Percentiles rank a stretch among this genome's conserved stretches.
phyloP scores from a whole-genome alignment of 92 coral and sea anemone genomes.

The Epizoanthus illoricatus region DNA sequence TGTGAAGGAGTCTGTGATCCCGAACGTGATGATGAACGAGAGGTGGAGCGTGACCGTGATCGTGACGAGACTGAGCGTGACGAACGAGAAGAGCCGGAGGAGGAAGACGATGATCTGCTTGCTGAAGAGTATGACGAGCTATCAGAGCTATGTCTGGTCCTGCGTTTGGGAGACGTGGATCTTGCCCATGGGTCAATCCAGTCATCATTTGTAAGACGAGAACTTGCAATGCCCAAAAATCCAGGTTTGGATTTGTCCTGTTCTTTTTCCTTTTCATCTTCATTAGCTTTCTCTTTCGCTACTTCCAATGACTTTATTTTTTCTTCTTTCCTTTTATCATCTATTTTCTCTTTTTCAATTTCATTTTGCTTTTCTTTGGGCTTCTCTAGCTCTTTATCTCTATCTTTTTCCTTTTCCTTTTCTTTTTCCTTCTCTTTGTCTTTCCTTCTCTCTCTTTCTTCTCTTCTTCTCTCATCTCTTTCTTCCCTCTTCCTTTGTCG shows the following conservation, averaged over 20 bases:
- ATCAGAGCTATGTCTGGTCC: slow-evolving; percentile 52
- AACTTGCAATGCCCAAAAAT: slow-evolving; percentile 67
- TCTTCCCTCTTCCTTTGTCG: slow-evolving; percentile 41
- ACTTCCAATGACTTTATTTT: slow-evolving; percentile 40
- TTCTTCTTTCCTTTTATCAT: slow-evolving; percentile 36
- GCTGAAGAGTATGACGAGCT: slow-evolving; percentile 61
- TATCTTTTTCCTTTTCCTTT: slow-evolving; percentile 21
- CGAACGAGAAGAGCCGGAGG: slow-evolving; percentile 79
- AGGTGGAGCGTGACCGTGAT: slow-evolving; percentile 67
- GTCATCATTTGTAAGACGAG: slow-evolving; percentile 75
- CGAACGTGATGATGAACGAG: slow-evolving; percentile 89
- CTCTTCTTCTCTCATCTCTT: slow-evolving; percentile 52
- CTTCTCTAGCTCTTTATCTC: slow-evolving; percentile 33
- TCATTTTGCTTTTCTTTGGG: slow-evolving; percentile 46
- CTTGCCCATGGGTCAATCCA: slow-evolving; percentile 94
- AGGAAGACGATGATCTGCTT: slow-evolving; percentile 73
- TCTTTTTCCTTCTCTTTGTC: slow-evolving; percentile 43
- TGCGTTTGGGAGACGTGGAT: slow-evolving; percentile 84
- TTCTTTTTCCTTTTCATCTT: slow-evolving; percentile 51
- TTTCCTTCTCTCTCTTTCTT: slow-evolving; percentile 47
- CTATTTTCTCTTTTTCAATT: slow-evolving; percentile 39
- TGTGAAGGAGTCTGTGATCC: slow-evolving; percentile 84
- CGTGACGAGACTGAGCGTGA: slow-evolving; percentile 40
- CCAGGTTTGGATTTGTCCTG: slow-evolving; percentile 61
- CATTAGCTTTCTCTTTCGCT: slow-evolving; percentile 48